Evolutionary conservation across 2,797 vertebrate genomes (phyloP), one percentile per base, ranked within the genome.

Genomic region (Notoglanidium macrostoma): DNA sequence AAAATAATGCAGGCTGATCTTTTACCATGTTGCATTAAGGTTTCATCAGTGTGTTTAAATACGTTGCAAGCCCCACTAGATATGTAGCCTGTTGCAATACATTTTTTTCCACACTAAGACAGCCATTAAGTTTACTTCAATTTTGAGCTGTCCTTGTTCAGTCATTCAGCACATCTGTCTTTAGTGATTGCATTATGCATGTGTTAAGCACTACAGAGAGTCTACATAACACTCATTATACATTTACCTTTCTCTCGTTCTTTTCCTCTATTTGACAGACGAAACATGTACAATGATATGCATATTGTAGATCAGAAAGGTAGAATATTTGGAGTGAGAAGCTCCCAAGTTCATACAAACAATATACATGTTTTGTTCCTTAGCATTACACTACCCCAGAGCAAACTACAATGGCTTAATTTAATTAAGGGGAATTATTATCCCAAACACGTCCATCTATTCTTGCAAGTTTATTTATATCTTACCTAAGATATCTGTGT

Each of bases 381-480:
- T 61, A 61, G 32, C 21, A 61, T 63, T 81, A 9, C 14, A 23
- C 54, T 26, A 59, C 32, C 54, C 29, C 5, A 6, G 29, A 35
- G 54, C 17, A 57, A 57, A 79, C 54, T n/a, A 80, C 21, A 80
- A 44, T 3, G n/a, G 23, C 15, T 63, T 63, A 46, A n/a, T 65
- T 63, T 63, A 63, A n/a, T 79, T 29, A 81, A 17, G 26, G 23
- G 35, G 14, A 3, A 40, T 63, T 63, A 61, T 79, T 21, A 63
- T 81, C 32, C 9, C 78, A 61, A 81, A 81, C 29, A 19, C 44
- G 51, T 83, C n/a, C 8, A 46, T 63, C 29, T 15, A 59, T 79
- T 44, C 40, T 61, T 15, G 51, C 63, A 12, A 12, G 15, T 26
- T 83, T 83, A 68, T 83, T 83, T 83, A 83, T 83, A 83, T 29